phyloP scores from a whole-genome alignment of 2,797 vertebrate genomes.

The Leptoclinus maculatus region DNA sequence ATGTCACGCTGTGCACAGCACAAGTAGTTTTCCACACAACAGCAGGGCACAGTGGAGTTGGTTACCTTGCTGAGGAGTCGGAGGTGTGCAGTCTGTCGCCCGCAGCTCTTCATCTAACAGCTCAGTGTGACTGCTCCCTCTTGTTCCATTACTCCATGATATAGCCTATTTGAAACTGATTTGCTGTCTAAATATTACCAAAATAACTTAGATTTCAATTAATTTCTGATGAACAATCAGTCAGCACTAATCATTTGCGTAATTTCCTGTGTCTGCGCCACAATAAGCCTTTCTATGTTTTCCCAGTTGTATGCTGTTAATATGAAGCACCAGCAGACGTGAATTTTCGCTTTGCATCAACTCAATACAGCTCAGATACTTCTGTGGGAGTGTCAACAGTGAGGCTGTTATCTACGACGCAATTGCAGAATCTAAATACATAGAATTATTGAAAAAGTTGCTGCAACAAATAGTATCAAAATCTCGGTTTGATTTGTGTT shows the following conservation, averaged over 20 bases:
- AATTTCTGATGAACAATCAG: neutral
- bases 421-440: neutral
- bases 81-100: slow-evolving; percentile 18
- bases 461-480: neutral
- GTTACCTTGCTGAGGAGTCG: slow-evolving; percentile 12
- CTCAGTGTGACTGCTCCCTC: neutral
- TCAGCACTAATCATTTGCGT: neutral
- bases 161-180: slow-evolving; percentile 6
- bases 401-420: neutral
- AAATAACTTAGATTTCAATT: neutral
- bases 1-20: slow-evolving; percentile 8
- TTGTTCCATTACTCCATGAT: neutral
- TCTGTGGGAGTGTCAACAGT: neutral
- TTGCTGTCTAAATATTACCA: neutral
- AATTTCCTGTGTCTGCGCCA: neutral
- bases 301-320: neutral
- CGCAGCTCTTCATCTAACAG: slow-evolving; percentile 8
- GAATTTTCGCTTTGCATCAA: neutral
- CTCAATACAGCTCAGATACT: neutral
- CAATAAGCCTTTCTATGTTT: neutral
- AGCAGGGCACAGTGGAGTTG: slow-evolving; percentile 4
- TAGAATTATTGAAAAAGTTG: neutral
- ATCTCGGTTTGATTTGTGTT: neutral
- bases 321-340: neutral
- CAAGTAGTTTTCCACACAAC: slow-evolving; percentile 4